Conservation (phyloP, 2,113 vertebrate species). For the Plestiodon gilberti region DNA sequence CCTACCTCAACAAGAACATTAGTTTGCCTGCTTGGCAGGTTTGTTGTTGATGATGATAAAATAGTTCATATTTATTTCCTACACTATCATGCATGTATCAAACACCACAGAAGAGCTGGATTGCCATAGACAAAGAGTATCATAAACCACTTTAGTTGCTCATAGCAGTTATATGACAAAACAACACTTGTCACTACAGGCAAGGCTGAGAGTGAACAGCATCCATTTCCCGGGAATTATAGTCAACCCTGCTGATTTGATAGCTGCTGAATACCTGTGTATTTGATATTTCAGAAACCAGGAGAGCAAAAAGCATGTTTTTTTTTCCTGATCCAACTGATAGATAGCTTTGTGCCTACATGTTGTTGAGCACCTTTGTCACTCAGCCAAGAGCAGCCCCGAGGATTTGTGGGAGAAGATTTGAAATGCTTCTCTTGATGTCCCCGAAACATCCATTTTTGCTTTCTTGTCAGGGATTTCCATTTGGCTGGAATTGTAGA, state of each 20-base stretch:
- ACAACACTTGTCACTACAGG: slow-evolving; percentile 21
- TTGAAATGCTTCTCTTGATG: slow-evolving; percentile 15
- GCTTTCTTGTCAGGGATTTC: background rate
- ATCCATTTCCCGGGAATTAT: background rate
- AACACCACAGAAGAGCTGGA: background rate
- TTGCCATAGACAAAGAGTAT: background rate
- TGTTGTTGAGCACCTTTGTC: background rate
- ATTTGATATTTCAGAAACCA: slow-evolving; percentile 28
- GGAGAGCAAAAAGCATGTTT: slow-evolving; percentile 2
- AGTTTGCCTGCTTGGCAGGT: background rate
- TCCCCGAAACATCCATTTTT: background rate
- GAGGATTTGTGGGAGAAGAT: background rate
- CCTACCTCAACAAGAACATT: fast-evolving
- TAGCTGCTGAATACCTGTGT: slow-evolving; percentile 13
- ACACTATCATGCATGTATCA: background rate
- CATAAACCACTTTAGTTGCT: background rate
- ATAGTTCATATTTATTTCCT: background rate
- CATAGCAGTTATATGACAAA: background rate
- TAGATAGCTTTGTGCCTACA: background rate
- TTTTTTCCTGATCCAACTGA: background rate
- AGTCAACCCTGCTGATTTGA: slow-evolving; percentile 45
- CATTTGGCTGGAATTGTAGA: slow-evolving; percentile 35
- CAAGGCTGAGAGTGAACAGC: background rate
- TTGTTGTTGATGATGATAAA: background rate
- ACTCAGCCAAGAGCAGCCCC: slow-evolving; percentile 9